Evolutionary conservation across 1,140 invertebrate genomes (phyloP).

Genomic region (Temnothorax nylanderi): DNA sequence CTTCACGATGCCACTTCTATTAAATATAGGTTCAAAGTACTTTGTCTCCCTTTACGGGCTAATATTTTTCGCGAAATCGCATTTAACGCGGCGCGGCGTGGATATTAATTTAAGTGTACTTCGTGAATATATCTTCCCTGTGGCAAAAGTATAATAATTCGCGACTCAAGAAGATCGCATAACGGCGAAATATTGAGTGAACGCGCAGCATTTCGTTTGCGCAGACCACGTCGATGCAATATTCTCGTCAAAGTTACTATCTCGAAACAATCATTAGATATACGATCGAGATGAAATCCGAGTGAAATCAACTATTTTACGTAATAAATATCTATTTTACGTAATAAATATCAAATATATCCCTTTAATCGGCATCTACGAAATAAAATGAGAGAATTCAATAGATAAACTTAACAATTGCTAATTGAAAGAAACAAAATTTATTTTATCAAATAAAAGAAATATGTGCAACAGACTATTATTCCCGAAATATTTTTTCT

Average conservation of each 20-base stretch:
- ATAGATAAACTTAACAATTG: neutral
- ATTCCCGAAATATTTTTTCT: neutral
- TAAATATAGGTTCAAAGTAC: neutral
- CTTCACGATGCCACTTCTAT: neutral
- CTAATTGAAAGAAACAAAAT: neutral
- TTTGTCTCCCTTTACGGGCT: neutral
- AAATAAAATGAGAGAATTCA: neutral
- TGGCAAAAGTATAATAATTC: neutral
- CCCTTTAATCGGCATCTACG: neutral
- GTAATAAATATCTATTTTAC: neutral
- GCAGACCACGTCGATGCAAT: neutral
- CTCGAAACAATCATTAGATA: neutral
- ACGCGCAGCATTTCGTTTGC: neutral
- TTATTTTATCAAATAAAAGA: too few relatives aligned
- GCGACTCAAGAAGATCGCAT: neutral
- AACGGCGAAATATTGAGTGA: conserved; percentile 8
- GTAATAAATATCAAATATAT: neutral
- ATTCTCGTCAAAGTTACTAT: conserved; percentile 16
- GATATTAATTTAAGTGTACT: neutral
- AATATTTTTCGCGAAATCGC: neutral
- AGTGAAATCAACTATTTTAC: neutral
- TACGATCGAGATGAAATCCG: neutral
- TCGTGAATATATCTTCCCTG: neutral
- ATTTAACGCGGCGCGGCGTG: neutral
- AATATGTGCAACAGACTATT: neutral